Percentiles rank a stretch among this genome's conserved stretches.
Evolutionary conservation across 1,140 invertebrate genomes (phyloP).

Genomic region (Drosophila teissieri): DNA sequence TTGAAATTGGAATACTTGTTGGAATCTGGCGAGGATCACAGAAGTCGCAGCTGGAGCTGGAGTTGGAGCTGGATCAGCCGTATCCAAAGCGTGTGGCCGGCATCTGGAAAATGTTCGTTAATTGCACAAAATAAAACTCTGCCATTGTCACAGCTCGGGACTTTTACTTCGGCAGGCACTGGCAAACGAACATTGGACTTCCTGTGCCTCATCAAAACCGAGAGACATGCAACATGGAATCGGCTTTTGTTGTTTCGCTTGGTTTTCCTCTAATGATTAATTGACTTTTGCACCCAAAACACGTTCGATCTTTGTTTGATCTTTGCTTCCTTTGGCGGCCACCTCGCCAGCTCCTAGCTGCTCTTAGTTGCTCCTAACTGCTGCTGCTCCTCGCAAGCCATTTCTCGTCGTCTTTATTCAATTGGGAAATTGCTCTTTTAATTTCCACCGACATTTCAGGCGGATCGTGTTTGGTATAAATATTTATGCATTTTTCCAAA

Average conservation of each 20-base stretch:
- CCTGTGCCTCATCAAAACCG: conserved; percentile 39
- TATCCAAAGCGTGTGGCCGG: conserved; percentile 45
- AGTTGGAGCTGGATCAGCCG: neutral
- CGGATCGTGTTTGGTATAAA: conserved; percentile 39
- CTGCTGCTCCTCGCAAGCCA: conserved; percentile 2
- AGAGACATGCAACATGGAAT: conserved; percentile 52
- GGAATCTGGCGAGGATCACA: conserved; percentile 44
- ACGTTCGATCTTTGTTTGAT: conserved; percentile 75
- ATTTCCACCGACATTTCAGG: conserved; percentile 50
- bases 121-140: conserved; percentile 64
- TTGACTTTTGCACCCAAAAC: conserved; percentile 78
- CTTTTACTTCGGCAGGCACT: conserved; percentile 53
- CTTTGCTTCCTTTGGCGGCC: conserved; percentile 43
- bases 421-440: conserved; percentile 58
- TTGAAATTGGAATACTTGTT: conserved; percentile 54
- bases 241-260: conserved; percentile 37
- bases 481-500: conserved; percentile 45
- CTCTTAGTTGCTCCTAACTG: too few relatives aligned
- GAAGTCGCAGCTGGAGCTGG: conserved; percentile 10
- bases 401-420: conserved; percentile 34
- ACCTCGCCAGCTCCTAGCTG: neutral
- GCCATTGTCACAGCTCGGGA: conserved; percentile 60
- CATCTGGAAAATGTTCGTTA: conserved; percentile 66
- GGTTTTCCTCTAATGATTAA: conserved; percentile 75
- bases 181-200: conserved; percentile 23